Conservation (phyloP, 1,140 invertebrate genomes). For the Drosophila bipectinata region DNA sequence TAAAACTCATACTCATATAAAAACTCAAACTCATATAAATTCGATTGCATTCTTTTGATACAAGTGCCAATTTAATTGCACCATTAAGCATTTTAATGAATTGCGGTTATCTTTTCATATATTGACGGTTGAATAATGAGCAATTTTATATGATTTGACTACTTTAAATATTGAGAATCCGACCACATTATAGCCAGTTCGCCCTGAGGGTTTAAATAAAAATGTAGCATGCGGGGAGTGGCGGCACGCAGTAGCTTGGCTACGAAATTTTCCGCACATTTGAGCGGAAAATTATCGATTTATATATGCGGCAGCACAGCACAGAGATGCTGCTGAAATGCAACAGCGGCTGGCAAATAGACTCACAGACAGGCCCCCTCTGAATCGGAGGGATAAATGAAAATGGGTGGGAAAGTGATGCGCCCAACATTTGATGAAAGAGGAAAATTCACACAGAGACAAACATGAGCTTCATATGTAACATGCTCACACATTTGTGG, state of each 20-base stretch:
- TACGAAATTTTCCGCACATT: conserved; percentile 81
- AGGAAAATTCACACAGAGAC: conserved; percentile 28
- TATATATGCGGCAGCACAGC: conserved; percentile 48
- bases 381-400: background rate
- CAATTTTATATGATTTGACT: conserved; percentile 16
- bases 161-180: conserved; percentile 24
- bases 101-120: background rate
- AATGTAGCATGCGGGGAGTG: background rate
- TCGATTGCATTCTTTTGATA: background rate
- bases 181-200: background rate
- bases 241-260: conserved; percentile 40
- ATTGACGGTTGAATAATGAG: background rate
- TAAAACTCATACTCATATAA: no score
- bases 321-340: conserved; percentile 50
- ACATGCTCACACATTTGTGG: conserved; percentile 37
- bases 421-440: conserved; percentile 53
- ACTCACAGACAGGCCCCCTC: conserved; percentile 29
- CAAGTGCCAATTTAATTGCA: background rate
- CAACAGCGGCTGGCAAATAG: conserved; percentile 72
- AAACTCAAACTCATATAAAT: no score
- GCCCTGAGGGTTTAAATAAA: conserved; percentile 5
- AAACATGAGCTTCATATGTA: conserved; percentile 24
- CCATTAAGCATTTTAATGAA: background rate
- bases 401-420: conserved; percentile 40
- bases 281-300: conserved; percentile 82